Percentiles rank a stretch among this genome's conserved stretches.
Conservation (phyloP, 2,888 invertebrate species). For the Cinara cedri region DNA sequence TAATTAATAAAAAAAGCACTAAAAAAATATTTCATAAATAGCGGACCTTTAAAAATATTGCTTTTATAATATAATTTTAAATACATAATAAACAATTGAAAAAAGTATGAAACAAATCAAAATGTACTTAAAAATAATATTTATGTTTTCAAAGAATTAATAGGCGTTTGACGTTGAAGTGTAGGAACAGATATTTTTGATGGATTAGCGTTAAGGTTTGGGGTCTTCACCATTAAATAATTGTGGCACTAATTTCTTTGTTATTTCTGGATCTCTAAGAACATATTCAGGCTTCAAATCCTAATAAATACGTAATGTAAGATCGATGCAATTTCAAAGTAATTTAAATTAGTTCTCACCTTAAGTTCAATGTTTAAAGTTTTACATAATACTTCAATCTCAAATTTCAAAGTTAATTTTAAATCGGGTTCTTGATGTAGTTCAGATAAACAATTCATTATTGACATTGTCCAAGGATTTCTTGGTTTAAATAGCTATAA, state of each 20-base stretch:
- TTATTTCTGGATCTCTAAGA: slow-evolving; percentile 85
- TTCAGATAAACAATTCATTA: slow-evolving; percentile 95
- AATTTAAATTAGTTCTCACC: slow-evolving; percentile 62
- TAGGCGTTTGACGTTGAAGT: slow-evolving; percentile 41
- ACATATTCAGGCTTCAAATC: slow-evolving; percentile 85
- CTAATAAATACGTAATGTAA: slow-evolving; percentile 61
- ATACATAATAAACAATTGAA: neutral
- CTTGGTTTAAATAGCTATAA: slow-evolving; percentile 87
- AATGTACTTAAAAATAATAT: neutral
- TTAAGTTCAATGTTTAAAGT: slow-evolving; percentile 85
- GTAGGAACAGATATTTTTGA: slow-evolving; percentile 40
- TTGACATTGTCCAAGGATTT: slow-evolving; percentile 97
- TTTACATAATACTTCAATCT: slow-evolving; percentile 98
- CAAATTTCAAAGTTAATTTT: slow-evolving; percentile 97
- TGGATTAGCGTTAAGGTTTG: slow-evolving; percentile 40
- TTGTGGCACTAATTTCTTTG: slow-evolving; percentile 84
- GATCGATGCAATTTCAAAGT: slow-evolving; percentile 13
- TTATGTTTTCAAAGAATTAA: slow-evolving; percentile 29
- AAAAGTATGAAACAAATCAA: neutral
- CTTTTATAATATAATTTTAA: neutral
- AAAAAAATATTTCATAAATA: neutral
- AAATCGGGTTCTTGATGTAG: slow-evolving; percentile 95
- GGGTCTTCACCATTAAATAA: slow-evolving; percentile 74
- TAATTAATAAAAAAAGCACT: no score
- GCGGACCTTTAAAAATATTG: no score